A percentile compares a stretch with the other conserved stretches of the same genome.
Evolutionary conservation across 1,140 invertebrate genomes (phyloP).

Genomic region (Chlorops oryzae): DNA sequence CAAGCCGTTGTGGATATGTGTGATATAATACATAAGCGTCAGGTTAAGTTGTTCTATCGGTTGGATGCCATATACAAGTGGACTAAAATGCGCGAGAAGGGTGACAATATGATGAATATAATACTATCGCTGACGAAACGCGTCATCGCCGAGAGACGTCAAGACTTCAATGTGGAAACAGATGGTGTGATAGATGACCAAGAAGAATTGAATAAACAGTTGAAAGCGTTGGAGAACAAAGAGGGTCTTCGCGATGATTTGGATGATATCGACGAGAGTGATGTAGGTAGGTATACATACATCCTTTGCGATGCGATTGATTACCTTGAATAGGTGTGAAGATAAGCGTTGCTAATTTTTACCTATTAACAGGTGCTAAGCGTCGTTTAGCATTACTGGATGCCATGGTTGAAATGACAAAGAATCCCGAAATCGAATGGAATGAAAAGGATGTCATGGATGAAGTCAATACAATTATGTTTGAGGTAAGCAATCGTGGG

Average conservation of each 20-base stretch:
- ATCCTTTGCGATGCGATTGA: not conserved
- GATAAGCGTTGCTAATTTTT: too few species aligned
- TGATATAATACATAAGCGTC: constrained; percentile 59
- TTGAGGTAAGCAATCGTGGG: constrained; percentile 70
- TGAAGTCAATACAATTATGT: constrained; percentile 74
- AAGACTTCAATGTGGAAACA: constrained; percentile 13
- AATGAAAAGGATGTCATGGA: constrained; percentile 71
- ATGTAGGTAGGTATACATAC: constrained; percentile 49
- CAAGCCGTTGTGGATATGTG: constrained; percentile 67
- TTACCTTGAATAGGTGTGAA: too few species aligned
- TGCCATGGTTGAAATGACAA: constrained; percentile 62
- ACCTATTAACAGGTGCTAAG: constrained; percentile 49
- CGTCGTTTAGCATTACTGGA: constrained; percentile 77
- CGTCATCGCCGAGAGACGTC: constrained; percentile 56
- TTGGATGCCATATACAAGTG: constrained; percentile 52
- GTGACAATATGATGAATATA: constrained; percentile 52
- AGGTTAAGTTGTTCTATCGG: constrained; percentile 54
- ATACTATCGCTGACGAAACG: constrained; percentile 58
- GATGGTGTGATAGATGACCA: constrained; percentile 7
- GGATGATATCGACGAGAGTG: constrained; percentile 62
- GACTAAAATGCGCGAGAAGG: constrained; percentile 21
- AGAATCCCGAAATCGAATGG: constrained; percentile 50
- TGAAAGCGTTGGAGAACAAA: not conserved
- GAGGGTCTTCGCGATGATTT: constrained; percentile 58
- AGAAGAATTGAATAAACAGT: not conserved